These are phyloP conservation scores for Mirza zaza DNA, from an alignment of 2,113 vertebrate species.

Conservation along the genomic window DNA sequence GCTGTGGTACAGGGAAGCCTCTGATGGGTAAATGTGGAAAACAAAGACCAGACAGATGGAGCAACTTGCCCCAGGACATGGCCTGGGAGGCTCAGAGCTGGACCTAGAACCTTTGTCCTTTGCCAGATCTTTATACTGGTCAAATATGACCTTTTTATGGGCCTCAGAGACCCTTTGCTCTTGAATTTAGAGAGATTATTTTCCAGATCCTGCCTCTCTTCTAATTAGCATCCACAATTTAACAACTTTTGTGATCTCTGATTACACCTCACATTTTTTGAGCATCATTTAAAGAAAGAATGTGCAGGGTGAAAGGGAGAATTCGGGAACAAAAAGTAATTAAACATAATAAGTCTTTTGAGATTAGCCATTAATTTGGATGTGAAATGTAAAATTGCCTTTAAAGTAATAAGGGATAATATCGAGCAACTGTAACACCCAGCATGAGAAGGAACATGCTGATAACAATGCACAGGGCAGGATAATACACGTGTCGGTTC, in stretches of 20 bases:
- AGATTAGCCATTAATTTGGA: constrained; percentile 82
- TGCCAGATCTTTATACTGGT: background rate
- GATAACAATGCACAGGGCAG: constrained; percentile 43
- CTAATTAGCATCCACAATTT: constrained; percentile 46
- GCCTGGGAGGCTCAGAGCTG: background rate
- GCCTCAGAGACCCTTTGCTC: background rate
- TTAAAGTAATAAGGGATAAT: constrained; percentile 77
- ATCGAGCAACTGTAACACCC: constrained; percentile 50
- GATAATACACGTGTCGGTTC: constrained; percentile 40
- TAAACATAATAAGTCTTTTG: constrained; percentile 75
- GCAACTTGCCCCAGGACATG: background rate
- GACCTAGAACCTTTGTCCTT: background rate
- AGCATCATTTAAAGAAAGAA: constrained; percentile 72
- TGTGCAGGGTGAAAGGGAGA: constrained; percentile 62
- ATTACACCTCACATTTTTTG: constrained; percentile 69
- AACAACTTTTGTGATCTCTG: constrained; percentile 69
- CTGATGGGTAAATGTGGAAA: too few relatives aligned
- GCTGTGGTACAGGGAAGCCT: too few relatives aligned
- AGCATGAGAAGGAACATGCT: constrained; percentile 54
- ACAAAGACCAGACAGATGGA: background rate
- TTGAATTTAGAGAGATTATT: background rate
- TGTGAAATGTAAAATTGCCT: constrained; percentile 78
- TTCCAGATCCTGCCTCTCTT: background rate
- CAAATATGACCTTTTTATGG: background rate
- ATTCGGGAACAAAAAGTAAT: constrained; percentile 78